These are phyloP conservation scores for Hydrozoanthus tunicans DNA, from an alignment of 64 coral and sea anemone genomes.

Conservation along the genomic window DNA sequence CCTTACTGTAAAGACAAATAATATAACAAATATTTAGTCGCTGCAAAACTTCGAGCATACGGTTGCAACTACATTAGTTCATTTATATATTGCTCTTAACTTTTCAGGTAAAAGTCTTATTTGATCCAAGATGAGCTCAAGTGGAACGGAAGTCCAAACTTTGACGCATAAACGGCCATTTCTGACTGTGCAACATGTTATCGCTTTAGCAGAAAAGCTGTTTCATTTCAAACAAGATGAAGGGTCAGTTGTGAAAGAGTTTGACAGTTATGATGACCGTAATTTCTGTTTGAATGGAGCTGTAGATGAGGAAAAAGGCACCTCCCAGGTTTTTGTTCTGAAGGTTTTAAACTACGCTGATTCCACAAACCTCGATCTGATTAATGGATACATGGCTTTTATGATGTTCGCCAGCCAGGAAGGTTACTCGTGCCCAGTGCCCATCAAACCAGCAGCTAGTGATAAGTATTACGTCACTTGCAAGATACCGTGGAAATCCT, in stretches of 20 bases:
- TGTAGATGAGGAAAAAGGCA: not conserved
- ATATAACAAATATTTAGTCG: too few relatives aligned
- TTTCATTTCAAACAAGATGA: constrained; percentile 44
- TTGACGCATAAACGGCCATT: constrained; percentile 41
- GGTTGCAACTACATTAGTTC: too few relatives aligned
- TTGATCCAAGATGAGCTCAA: not conserved
- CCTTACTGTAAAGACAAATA: too few relatives aligned
- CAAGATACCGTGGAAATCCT: not conserved
- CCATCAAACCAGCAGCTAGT: not conserved
- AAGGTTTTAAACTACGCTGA: constrained; percentile 65
- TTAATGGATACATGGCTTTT: constrained; percentile 30
- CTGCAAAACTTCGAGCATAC: not conserved
- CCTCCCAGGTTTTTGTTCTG: constrained; percentile 31
- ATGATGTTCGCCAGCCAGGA: constrained; percentile 52
- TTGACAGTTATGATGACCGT: constrained; percentile 61
- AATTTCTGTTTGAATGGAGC: constrained; percentile 48
- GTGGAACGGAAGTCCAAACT: too few relatives aligned
- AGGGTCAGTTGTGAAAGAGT: constrained; percentile 44
- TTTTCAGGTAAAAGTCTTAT: not conserved
- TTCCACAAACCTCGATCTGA: constrained; percentile 23
- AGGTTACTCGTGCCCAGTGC: constrained; percentile 2
- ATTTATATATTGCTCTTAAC: too few relatives aligned
- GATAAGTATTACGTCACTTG: constrained; percentile 40
- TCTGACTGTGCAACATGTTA: constrained; percentile 24
- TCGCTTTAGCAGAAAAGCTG: constrained; percentile 43